Evolutionary conservation across 2,888 invertebrate genomes (phyloP).

Genomic region (Nephrocerus scutellatus): DNA sequence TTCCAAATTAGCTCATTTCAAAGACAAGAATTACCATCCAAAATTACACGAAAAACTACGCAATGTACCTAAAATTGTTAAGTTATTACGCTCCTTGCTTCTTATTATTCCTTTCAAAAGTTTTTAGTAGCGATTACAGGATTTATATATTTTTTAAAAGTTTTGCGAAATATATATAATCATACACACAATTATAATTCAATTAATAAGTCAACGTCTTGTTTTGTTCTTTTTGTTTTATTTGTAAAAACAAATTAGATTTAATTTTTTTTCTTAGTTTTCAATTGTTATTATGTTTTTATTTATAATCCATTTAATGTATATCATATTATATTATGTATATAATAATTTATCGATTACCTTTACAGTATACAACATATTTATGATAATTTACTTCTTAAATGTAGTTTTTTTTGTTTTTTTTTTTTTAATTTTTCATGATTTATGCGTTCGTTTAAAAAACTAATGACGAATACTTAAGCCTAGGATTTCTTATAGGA

Average conservation of each 20-base stretch:
- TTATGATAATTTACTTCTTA: slow-evolving; percentile 7
- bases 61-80: slow-evolving; percentile 32
- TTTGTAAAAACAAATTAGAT: slow-evolving; percentile 5
- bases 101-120: not conserved
- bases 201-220: not conserved
- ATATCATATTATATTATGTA: slow-evolving; percentile 14
- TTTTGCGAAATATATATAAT: slow-evolving; percentile 1
- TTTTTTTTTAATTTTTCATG: slow-evolving; percentile 9
- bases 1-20: not conserved
- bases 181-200: not conserved
- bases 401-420: slow-evolving; percentile 3
- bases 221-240: slow-evolving; percentile 6
- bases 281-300: slow-evolving; percentile 5
- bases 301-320: slow-evolving; percentile 12
- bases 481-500: too few species aligned
- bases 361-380: slow-evolving; percentile 5
- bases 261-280: slow-evolving; percentile 6
- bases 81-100: slow-evolving; percentile 12
- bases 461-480: too few species aligned
- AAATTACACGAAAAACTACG: too few species aligned
- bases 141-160: not conserved
- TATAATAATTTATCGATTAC: slow-evolving; percentile 20
- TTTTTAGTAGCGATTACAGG: not conserved
- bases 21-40: not conserved
- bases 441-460: too few species aligned